Conservation (phyloP, 2,113 vertebrate species). For the Lipotes vexillifer region DNA sequence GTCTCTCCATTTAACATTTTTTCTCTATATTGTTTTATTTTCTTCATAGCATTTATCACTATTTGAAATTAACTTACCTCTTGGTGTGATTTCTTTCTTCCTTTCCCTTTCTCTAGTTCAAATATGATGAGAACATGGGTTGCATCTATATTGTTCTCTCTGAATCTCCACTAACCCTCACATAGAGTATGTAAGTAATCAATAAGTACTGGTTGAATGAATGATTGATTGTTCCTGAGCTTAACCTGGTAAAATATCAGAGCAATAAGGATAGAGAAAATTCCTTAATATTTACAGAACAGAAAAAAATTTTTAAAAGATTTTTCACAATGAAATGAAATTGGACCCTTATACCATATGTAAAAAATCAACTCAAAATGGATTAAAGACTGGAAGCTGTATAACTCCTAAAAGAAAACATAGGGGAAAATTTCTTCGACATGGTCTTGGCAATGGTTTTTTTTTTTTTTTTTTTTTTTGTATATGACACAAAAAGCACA, state of each 20-base stretch:
- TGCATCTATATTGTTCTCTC: neutral
- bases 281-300: neutral
- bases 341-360: neutral
- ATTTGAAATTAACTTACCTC: neutral
- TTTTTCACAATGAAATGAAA: neutral
- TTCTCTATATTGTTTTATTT: neutral
- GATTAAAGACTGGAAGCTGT: neutral
- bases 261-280: neutral
- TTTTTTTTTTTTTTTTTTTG: neutral
- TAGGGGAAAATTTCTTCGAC: neutral
- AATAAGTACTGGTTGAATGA: neutral
- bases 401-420: neutral
- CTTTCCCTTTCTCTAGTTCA: neutral
- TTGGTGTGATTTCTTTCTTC: neutral
- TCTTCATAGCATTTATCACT: neutral
- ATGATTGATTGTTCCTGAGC: neutral
- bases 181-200: neutral
- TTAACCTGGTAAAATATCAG: neutral
- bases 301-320: neutral
- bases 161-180: neutral
- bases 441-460: neutral
- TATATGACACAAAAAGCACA: neutral
- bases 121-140: neutral
- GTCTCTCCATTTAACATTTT: neutral
- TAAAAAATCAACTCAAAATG: neutral